phyloP scores from a whole-genome alignment of 2,113 vertebrate genomes.

The Heloderma charlesbogerti region DNA sequence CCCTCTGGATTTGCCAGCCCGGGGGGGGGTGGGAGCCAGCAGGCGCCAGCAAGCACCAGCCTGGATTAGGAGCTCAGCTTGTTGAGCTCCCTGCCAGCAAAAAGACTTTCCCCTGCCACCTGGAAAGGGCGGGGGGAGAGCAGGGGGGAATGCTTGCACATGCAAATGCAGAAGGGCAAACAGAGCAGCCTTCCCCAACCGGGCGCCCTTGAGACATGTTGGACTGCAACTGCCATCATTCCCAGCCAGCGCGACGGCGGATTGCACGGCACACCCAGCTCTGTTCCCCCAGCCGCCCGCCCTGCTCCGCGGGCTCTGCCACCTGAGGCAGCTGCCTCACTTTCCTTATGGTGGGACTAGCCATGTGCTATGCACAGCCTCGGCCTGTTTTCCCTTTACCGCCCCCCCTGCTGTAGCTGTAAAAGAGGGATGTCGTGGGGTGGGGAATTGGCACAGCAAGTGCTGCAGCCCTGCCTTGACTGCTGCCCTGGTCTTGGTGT shows the following conservation, averaged over 20 bases:
- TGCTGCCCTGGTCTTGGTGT: neutral
- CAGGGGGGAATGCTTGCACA: neutral
- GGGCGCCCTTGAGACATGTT: no score
- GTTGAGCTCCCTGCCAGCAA: neutral
- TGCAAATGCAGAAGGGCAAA: neutral
- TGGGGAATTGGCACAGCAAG: no score
- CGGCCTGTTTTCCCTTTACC: no score
- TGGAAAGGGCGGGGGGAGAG: neutral
- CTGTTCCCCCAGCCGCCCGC: no score
- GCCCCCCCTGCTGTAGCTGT: no score
- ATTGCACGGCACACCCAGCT: no score
- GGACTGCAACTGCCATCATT: no score
- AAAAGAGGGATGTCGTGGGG: no score
- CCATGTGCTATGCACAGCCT: no score
- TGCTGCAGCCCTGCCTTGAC: neutral
- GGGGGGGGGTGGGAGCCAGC: neutral
- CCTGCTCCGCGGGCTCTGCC: neutral
- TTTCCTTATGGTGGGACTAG: no score
- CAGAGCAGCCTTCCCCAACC: neutral
- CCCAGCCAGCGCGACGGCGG: no score
- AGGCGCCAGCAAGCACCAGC: neutral
- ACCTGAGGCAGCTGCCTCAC: neutral
- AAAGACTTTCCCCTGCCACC: neutral
- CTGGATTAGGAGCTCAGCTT: neutral
- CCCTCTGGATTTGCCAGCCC: rapidly evolving